Base-by-base conservation (phyloP, 2,113 vertebrate species). In the Tenebrosternarchus preto region DNA sequence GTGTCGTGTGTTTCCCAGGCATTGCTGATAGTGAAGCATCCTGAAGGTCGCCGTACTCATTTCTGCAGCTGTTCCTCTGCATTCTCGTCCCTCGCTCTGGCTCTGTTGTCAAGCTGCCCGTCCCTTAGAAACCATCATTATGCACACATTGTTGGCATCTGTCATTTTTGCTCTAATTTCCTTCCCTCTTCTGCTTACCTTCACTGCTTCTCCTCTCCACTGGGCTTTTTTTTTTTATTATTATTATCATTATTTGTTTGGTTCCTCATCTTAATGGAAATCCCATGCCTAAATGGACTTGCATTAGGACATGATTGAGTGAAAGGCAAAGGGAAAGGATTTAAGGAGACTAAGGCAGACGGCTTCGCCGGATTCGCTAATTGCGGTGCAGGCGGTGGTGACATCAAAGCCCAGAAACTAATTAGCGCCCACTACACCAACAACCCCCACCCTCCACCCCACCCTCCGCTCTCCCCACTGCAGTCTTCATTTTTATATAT, bases 381-480 rank as follows among this genome's bases (percentile, higher is more conserved):
- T 91, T 91, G 88, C 85, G 77, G 81, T 68, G 29, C 66, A 77
- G 85, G 89, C 87, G 89, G 86, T 55, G 29, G 84, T 80, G 82
- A 87, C 92, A 89, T 94, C 90, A 93, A 92, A 92, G 90, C 81
- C 81, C 85, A 85, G 72, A 82, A 86, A 89, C 90, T 91, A 93
- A 94, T 92, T 92, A 92, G 89, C 72, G 85, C 78, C 85, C 76
- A 76, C 43, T 50, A 50, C 11, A 50, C 43, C 39, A 46, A 11
- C 36, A 36, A 36, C 36, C 39, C 39, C 39, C 39, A 64, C 66
- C 63, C 50, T 27, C 25, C 29, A 20, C 20, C n/a, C 39, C 76
- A 43, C 20, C n/a, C 29, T 66, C 29, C 53, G 8, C 80, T 80
- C 76, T 73, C 67, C 43, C 12, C 43, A 50, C 43, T 50, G 11